Evolutionary conservation across 1,140 invertebrate genomes (phyloP), one percentile per base, ranked within the genome.

Genomic region (Aphelenchoides fujianensis): DNA sequence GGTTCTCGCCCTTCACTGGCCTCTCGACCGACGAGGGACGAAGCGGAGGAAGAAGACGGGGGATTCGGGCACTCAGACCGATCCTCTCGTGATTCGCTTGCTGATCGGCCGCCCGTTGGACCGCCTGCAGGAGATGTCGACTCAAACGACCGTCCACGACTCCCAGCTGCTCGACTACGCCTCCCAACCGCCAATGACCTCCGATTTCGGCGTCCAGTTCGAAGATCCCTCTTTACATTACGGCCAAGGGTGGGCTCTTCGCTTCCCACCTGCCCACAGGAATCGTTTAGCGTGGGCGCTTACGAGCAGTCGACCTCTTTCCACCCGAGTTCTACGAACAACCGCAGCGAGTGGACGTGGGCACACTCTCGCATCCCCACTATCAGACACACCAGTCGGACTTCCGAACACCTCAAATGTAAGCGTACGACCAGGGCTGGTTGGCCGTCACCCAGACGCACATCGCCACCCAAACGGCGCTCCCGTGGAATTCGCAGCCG

Each of bases 1-100:
- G n/a, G n/a, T n/a, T n/a, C n/a, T n/a, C n/a, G 71, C 53, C 19
- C 69, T 72, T n/a, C 59, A 19, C 31, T 61, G 2, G 16, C 41
- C 12, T 48, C 41, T 23, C 12, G 23, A 48, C 23, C 41, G 41
- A 16, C 41, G 41, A 23, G 12, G 12, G 23, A 48, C 12, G 23
- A 48, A 48, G 12, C 41, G 41, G 23, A 48, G 23, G 23, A 23
- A 48, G 23, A 16, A 48, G 41, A 48, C 12, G 12, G 12, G 41
- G 23, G 23, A 48, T 48, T 23, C 41, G 23, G 41, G 23, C n/a
- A 48, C 41, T 16, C 41, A 48, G 23, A 48, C 41, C 23, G 41
- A 48, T 23, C 41, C 23, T 48, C 23, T 48, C 41, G 41, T 48
- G 12, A 16, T 48, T 48, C 12, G 12, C 41, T 48, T 48, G 12